Evolutionary conservation across 2,113 vertebrate genomes (phyloP).

Genomic region (Bujurquina vittata): DNA sequence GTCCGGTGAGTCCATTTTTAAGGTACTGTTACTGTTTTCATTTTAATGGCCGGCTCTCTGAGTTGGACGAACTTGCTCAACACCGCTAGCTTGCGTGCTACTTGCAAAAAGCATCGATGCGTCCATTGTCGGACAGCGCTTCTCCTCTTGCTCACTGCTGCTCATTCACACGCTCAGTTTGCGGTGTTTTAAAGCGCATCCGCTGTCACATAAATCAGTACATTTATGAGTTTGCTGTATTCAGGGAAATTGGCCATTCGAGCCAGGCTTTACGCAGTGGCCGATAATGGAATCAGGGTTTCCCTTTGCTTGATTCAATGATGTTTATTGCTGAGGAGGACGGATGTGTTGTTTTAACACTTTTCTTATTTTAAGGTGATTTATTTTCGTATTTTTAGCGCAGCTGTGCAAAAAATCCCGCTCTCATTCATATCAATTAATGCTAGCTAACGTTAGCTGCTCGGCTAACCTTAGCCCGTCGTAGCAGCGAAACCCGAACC

Average conservation of each 20-base stretch:
- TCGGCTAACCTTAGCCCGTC: slow-evolving; percentile 10
- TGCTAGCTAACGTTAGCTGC: slow-evolving; percentile 4
- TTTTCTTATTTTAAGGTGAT: neutral
- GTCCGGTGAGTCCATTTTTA: slow-evolving; percentile 44
- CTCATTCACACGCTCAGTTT: rapidly evolving
- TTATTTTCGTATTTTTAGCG: neutral
- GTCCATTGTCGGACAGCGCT: slow-evolving; percentile 45
- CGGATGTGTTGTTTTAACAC: neutral
- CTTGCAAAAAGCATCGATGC: slow-evolving; percentile 1
- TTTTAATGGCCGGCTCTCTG: neutral
- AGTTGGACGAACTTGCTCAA: neutral
- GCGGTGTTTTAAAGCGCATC: neutral
- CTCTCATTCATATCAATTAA: neutral
- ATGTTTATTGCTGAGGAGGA: neutral
- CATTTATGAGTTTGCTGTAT: neutral
- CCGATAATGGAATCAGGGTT: slow-evolving; percentile 51
- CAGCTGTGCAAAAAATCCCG: too few relatives aligned
- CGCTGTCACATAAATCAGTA: neutral
- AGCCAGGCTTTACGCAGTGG: neutral
- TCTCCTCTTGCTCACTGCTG: neutral
- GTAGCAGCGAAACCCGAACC: neutral
- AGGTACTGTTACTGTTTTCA: neutral
- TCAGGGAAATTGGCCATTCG: rapidly evolving
- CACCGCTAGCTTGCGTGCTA: slow-evolving; percentile 18
- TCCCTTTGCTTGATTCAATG: neutral